phyloP scores from a whole-genome alignment of 2,888 invertebrate genomes.

The Tryphoninae sp. region DNA sequence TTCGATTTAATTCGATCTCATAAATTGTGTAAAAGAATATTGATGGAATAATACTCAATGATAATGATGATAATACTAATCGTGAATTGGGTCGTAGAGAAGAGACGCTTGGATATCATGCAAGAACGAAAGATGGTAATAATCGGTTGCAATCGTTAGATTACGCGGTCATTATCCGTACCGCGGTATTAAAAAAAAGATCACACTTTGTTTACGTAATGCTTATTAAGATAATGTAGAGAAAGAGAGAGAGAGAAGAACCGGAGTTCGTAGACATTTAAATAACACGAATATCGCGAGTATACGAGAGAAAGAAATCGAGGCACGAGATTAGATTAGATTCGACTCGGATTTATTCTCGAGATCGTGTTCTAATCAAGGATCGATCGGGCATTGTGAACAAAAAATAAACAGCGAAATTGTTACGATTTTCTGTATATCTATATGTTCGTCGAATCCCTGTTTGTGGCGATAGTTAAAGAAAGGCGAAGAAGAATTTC shows the following conservation, averaged over 20 bases:
- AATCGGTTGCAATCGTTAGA: background rate
- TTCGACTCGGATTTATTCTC: conserved; percentile 8
- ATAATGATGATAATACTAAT: background rate
- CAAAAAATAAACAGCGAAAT: conserved; percentile 11
- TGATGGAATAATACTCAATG: background rate
- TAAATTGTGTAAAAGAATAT: background rate
- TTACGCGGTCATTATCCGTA: background rate
- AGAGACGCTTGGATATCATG: background rate
- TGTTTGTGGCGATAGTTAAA: background rate
- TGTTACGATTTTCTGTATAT: conserved; percentile 32
- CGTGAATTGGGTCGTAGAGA: too few species aligned
- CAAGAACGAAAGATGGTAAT: background rate
- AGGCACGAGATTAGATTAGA: conserved; percentile 59
- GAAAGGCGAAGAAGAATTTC: conserved; percentile 16
- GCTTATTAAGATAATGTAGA: background rate
- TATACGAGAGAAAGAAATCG: conserved; percentile 18
- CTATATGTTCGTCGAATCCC: conserved; percentile 12
- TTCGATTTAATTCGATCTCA: too few species aligned
- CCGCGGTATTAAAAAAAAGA: background rate
- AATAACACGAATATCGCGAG: conserved; percentile 43
- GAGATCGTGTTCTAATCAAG: conserved; percentile 20
- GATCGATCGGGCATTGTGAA: conserved; percentile 12
- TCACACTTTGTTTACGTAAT: background rate
- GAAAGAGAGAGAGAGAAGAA: background rate
- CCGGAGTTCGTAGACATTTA: background rate